These are phyloP conservation scores for Caprella mutica DNA, from an alignment of 2,888 invertebrate genomes.

Conservation along the genomic window DNA sequence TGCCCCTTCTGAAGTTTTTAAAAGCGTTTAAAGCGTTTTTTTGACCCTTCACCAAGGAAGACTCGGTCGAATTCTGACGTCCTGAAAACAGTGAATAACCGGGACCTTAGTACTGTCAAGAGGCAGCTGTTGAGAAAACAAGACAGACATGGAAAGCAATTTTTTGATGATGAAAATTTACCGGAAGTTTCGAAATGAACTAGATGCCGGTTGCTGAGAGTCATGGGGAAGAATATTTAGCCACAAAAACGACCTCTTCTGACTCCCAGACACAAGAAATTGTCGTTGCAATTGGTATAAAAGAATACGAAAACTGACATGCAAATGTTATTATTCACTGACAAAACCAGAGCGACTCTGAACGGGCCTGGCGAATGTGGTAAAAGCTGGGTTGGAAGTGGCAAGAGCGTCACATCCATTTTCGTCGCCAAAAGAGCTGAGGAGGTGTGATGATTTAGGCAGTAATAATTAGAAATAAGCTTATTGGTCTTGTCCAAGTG, in stretches of 20 bases:
- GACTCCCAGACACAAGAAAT: neutral
- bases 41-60: too few species aligned
- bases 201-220: neutral
- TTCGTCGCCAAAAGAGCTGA: neutral
- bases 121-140: neutral
- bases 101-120: neutral
- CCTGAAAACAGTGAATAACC: too few species aligned
- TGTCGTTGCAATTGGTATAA: neutral
- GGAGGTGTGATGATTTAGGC: neutral
- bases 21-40: too few species aligned
- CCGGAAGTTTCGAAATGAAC: neutral
- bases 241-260: neutral
- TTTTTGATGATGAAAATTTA: neutral
- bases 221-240: neutral
- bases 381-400: neutral
- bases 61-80: too few species aligned
- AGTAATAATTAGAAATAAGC: neutral
- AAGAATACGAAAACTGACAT: neutral
- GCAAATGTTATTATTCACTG: neutral
- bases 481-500: neutral
- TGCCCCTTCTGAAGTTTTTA: too few species aligned
- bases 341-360: neutral
- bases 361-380: neutral
- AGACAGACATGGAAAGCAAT: neutral
- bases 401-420: neutral